Percentiles rank a stretch among this genome's conserved stretches.
Evolutionary conservation across 2,888 invertebrate genomes (phyloP).

Genomic region (Clunio marinus): DNA sequence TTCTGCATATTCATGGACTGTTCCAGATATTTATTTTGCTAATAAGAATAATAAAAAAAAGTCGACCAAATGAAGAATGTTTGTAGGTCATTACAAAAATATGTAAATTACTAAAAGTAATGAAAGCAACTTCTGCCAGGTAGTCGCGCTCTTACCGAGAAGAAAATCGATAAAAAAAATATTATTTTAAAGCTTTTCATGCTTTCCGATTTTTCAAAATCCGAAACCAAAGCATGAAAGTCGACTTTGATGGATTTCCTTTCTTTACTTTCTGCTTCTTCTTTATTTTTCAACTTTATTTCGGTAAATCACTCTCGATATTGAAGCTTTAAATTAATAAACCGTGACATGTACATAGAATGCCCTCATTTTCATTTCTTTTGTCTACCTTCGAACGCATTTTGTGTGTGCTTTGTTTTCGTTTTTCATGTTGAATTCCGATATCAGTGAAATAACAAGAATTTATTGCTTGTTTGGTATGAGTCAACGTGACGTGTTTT

Average conservation of each 20-base stretch:
- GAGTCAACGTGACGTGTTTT: neutral
- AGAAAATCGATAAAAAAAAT: slow-evolving; percentile 13
- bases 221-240: neutral
- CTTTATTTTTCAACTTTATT: neutral
- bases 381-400: neutral
- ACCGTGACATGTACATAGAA: slow-evolving; percentile 13
- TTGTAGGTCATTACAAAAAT: slow-evolving; percentile 4
- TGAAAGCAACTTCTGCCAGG: slow-evolving; percentile 1
- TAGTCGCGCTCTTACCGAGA: too few species aligned
- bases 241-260: neutral
- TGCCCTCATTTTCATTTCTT: neutral
- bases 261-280: neutral
- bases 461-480: slow-evolving; percentile 2
- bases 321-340: slow-evolving; percentile 14
- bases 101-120: neutral
- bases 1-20: slow-evolving; percentile 18
- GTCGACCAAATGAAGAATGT: too few species aligned
- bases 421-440: neutral
- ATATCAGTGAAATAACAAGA: too few species aligned
- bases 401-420: neutral
- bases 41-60: neutral
- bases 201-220: slow-evolving; percentile 16
- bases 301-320: neutral
- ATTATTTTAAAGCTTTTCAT: neutral
- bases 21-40: neutral